These are phyloP conservation scores for Zygaena filipendulae DNA, from an alignment of 2,888 invertebrate species.

Conservation along the genomic window DNA sequence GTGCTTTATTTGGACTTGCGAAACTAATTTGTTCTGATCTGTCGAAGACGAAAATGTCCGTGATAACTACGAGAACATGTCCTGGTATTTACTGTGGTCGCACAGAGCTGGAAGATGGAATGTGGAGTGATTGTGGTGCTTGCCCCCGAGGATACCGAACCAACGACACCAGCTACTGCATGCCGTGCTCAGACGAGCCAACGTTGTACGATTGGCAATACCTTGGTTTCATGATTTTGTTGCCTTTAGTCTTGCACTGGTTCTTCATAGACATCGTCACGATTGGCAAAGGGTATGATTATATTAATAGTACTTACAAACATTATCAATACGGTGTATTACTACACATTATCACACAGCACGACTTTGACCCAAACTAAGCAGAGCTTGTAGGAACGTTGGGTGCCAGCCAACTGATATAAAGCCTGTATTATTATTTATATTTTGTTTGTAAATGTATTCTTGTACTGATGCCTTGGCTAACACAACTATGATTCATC, in stretches of 20 bases:
- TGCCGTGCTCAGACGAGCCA: conserved; percentile 78
- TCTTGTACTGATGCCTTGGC: no score
- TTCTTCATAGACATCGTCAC: conserved; percentile 90
- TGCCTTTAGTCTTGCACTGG: conserved; percentile 90
- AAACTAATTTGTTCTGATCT: background rate
- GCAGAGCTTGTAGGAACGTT: no score
- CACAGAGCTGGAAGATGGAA: conserved; percentile 70
- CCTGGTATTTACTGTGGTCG: conserved; percentile 90
- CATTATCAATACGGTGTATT: no score
- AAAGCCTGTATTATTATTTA: no score
- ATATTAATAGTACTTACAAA: no score
- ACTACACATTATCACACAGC: no score
- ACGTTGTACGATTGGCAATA: conserved; percentile 93
- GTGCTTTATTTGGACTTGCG: no score
- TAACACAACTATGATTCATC: no score
- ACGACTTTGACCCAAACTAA: no score
- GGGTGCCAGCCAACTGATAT: no score
- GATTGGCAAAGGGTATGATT: conserved; percentile 73
- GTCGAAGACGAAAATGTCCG: conserved; percentile 29
- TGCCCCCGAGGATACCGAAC: conserved; percentile 87
- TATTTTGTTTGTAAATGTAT: no score
- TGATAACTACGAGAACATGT: conserved; percentile 68
- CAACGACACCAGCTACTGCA: conserved; percentile 78
- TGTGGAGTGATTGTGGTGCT: conserved; percentile 85
- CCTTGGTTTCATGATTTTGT: conserved; percentile 91